Evolutionary conservation across 2,113 vertebrate genomes (phyloP), one percentile per base, ranked within the genome.

Genomic region (Crypturellus undulatus): DNA sequence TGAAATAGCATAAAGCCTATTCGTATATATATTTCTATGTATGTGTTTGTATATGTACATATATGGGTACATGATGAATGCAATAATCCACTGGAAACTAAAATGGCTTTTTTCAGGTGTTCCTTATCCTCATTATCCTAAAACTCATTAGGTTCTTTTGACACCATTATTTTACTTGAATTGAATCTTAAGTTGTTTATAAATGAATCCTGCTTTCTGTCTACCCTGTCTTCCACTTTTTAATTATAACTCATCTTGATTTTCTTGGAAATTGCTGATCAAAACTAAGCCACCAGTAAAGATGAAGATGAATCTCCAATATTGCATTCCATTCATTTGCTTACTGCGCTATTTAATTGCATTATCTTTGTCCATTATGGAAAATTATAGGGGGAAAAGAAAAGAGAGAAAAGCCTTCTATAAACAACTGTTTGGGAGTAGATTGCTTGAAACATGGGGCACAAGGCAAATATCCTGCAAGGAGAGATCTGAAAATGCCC

Each of bases 1-100:
- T 89, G 90, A 92, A 95, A 92, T 88, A 95, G 12, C 43, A 78
- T 76, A 24, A 81, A 92, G 24, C 56, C 54, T 92, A 90, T 93
- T 95, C 84, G 96, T 85, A 93, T 60, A 73, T 72, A 60, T 83
- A 71, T 68, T 28, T 84, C n/a, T 86, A 22, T 79, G 30, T 77
- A 7, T 72, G 36, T 34, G 65, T 67, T 24, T 68, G 26, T 65
- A 51, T 82, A 81, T 90, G 26, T 63, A 25, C 63, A 59, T 54
- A 49, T 19, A 25, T 69, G 16, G 15, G 18, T 26, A 52, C 19
- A 26, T 26, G 45, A 26, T 69, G 72, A 78, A 24, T 84, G 36
- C 77, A 92, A 92, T 17, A 75, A 89, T 64, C 73, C 90, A 84
- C 77, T 96, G 67, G 40, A 52, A 85, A 89, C 73, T 52, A 56